Percentiles rank a stretch among this genome's conserved stretches.
These are phyloP conservation scores for Yponomeuta evonymella DNA, from an alignment of 2,888 invertebrate genomes.

Conservation along the genomic window DNA sequence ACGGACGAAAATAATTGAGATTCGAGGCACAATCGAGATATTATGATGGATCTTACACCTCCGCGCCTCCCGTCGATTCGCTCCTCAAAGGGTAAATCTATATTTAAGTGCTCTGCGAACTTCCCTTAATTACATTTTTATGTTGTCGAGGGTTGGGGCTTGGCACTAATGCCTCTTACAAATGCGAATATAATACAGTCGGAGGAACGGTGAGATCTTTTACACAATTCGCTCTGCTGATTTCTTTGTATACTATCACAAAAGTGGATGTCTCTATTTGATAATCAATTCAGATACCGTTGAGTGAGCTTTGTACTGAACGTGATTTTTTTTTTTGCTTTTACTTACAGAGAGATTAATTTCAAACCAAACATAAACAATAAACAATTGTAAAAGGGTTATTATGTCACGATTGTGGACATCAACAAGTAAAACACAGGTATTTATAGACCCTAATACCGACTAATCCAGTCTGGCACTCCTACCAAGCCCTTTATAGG, in stretches of 20 bases:
- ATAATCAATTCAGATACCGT: not conserved
- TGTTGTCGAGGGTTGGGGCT: conserved; percentile 42
- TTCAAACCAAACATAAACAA: no score
- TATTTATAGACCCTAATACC: conserved; percentile 43
- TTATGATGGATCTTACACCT: conserved; percentile 72
- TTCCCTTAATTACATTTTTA: conserved; percentile 70
- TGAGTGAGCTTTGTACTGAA: conserved; percentile 14
- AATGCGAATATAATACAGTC: conserved; percentile 63
- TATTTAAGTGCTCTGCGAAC: conserved; percentile 64
- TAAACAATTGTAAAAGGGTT: no score
- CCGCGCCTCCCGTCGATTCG: conserved; percentile 53
- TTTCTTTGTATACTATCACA: conserved; percentile 21
- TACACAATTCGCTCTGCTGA: conserved; percentile 26
- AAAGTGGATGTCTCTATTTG: conserved; percentile 16
- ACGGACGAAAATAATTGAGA: conserved; percentile 63
- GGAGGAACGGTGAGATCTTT: conserved; percentile 33
- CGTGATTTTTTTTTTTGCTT: conserved; percentile 6
- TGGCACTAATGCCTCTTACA: conserved; percentile 57
- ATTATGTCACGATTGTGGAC: conserved; percentile 25
- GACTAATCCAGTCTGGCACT: conserved; percentile 40
- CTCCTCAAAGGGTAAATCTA: conserved; percentile 71
- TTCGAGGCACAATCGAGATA: conserved; percentile 57
- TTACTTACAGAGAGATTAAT: no score
- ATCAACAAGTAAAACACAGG: conserved; percentile 39
- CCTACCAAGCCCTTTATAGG: conserved; percentile 33